Conservation (phyloP, 2,888 invertebrate genomes). For the Andrena praecox region DNA sequence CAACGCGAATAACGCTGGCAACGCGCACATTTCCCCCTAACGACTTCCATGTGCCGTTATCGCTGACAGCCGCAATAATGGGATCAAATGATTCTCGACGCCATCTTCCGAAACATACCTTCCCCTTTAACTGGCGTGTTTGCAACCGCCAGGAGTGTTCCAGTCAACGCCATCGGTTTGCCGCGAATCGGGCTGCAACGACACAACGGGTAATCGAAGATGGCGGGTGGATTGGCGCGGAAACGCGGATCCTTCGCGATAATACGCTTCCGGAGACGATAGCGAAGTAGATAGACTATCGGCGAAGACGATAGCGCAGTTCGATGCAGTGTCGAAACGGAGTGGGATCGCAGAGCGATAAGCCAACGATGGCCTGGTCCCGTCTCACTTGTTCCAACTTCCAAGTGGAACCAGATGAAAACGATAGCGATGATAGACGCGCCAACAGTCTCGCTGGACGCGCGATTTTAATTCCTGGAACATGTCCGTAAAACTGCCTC, state of each 20-base stretch:
- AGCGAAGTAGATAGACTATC: constrained; percentile 1
- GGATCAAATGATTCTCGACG: background rate
- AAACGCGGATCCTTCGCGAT: constrained; percentile 70
- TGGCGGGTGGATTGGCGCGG: constrained; percentile 44
- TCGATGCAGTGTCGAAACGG: constrained; percentile 6
- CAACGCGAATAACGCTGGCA: background rate
- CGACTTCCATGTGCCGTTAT: constrained; percentile 1
- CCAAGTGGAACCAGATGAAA: background rate
- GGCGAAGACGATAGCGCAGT: constrained; percentile 65
- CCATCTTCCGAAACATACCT: background rate
- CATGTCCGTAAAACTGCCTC: background rate
- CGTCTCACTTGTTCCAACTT: background rate
- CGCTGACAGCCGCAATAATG: background rate
- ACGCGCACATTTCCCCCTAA: background rate
- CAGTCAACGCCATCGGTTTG: background rate
- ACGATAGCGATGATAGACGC: background rate
- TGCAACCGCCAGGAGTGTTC: background rate
- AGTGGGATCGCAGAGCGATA: constrained; percentile 19
- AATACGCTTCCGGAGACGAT: constrained; percentile 74
- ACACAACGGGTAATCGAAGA: background rate
- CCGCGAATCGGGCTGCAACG: background rate
- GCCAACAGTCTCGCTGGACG: background rate
- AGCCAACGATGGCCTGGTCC: constrained; percentile 13
- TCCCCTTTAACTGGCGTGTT: background rate
- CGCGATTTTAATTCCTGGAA: background rate